Conservation (phyloP, 53 echinoderm and acorn worm genomes). For the Zoroaster sp. region DNA sequence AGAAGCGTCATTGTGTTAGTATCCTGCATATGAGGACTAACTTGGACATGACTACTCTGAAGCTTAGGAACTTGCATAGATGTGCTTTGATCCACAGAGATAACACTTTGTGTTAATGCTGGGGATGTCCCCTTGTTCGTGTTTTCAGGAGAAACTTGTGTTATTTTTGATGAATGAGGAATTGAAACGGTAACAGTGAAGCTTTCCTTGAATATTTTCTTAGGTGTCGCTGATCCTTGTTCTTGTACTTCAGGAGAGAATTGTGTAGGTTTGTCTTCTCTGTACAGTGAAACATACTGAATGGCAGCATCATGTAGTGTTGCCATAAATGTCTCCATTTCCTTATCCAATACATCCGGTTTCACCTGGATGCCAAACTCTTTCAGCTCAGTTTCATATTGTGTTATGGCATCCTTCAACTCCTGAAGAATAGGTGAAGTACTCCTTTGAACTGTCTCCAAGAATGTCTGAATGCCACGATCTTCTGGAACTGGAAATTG, state of each 20-base stretch:
- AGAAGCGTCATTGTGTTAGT: constrained; percentile 11
- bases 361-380: constrained; percentile 59
- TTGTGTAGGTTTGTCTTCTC: constrained; percentile 21
- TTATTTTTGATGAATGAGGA: constrained; percentile 17
- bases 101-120: not conserved
- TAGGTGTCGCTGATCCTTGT: not conserved
- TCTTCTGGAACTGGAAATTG: not conserved
- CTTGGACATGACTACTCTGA: constrained; percentile 1
- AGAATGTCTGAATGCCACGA: constrained; percentile 42
- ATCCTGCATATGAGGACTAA: constrained; percentile 1
- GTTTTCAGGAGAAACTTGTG: not conserved
- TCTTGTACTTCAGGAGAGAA: not conserved
- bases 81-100: constrained; percentile 1
- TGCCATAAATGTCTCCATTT: constrained; percentile 17
- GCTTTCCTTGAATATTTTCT: constrained; percentile 13
- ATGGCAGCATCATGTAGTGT: constrained; percentile 36
- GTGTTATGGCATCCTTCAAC: constrained; percentile 61
- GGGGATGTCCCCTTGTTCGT: constrained; percentile 14
- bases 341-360: constrained; percentile 23
- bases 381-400: constrained; percentile 59
- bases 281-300: constrained; percentile 20
- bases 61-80: constrained; percentile 17
- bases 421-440: constrained; percentile 68
- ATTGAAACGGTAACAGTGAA: constrained; percentile 8
- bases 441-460: constrained; percentile 62